phyloP scores from a whole-genome alignment of 2,113 vertebrate species.

The Bothrops jararaca region DNA sequence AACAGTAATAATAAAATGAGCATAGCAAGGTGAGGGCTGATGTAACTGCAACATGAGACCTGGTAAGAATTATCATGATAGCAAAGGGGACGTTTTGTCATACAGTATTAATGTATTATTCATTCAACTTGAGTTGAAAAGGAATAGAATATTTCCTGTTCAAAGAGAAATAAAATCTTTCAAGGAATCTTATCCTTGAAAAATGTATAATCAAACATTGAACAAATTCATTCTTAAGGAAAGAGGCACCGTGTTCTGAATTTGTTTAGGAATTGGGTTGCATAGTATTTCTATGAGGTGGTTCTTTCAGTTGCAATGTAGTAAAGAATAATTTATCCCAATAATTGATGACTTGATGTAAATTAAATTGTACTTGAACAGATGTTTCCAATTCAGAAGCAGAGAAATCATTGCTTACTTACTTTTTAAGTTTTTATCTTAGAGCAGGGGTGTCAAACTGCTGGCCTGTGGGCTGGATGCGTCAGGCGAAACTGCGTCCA shows the following conservation, averaged over 20 bases:
- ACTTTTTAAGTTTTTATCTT: neutral
- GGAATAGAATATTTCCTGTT: neutral
- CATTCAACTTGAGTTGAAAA: neutral
- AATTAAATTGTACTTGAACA: neutral
- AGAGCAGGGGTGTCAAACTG: too few relatives aligned
- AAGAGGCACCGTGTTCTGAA: neutral
- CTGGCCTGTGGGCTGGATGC: too few relatives aligned
- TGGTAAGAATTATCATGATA: neutral
- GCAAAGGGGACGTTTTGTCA: neutral
- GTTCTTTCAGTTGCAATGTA: neutral
- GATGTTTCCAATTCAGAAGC: accelerated
- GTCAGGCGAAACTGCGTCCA: too few relatives aligned
- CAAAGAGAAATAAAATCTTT: neutral
- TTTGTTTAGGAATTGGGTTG: neutral
- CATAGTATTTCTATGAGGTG: neutral
- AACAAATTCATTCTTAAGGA: neutral
- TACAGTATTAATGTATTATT: neutral
- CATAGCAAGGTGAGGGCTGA: neutral
- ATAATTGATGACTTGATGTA: neutral
- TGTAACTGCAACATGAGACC: neutral
- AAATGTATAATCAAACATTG: neutral
- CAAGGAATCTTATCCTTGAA: neutral
- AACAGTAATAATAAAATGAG: neutral
- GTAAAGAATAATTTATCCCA: too few relatives aligned
- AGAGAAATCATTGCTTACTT: neutral